Base-by-base conservation (phyloP, 2,797 vertebrate genomes). In the Cephalopachus bancanus region DNA sequence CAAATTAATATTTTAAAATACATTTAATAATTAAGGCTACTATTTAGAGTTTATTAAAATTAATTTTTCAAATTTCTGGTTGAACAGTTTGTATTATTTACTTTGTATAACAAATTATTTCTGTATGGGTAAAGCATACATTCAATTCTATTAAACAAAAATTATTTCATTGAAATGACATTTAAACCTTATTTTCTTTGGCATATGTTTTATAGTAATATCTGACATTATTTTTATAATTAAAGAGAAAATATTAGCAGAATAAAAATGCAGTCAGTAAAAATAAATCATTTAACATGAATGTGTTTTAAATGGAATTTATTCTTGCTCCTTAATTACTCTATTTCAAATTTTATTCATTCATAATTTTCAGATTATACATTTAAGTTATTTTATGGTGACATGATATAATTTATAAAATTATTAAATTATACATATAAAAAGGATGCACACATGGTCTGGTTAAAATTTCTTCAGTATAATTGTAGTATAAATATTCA, bases 351-450 rank as follows among this genome's bases (percentile, higher is more conserved):
- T 89, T 84, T 44, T 79, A 24, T 67, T 92, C 28, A 80, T 55
- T 87, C 55, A 72, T 93, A 80, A 64, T 89, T 49, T 79, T 83
- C 16, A 79, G 5, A 83, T 80, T 84, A 89, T 71, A 4, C 15
- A 69, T 53, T 93, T 74, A 28, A 91, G 5, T 76, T 90, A 87
- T 84, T 86, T 81, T 96, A 81, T 22, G 1, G 10, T 89, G 53
- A 90, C 64, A 94, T 72, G 10, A 3, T 91, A 75, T 83, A 86
- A 93, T 79, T 94, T 83, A 74, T 9, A 86, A 90, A 93, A 91
- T 93, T 59, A 67, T 91, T 93, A 96, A 96, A 81, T 93, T 85
- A 49, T 55, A 91, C 81, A 7, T 93, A 95, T 96, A 74, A 12
- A 83, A 10, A 85, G 28, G 24, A 87, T 92, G 83, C 20, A 24